Conservation (phyloP, 2,888 invertebrate species). For the Diadegma fenestrale region DNA sequence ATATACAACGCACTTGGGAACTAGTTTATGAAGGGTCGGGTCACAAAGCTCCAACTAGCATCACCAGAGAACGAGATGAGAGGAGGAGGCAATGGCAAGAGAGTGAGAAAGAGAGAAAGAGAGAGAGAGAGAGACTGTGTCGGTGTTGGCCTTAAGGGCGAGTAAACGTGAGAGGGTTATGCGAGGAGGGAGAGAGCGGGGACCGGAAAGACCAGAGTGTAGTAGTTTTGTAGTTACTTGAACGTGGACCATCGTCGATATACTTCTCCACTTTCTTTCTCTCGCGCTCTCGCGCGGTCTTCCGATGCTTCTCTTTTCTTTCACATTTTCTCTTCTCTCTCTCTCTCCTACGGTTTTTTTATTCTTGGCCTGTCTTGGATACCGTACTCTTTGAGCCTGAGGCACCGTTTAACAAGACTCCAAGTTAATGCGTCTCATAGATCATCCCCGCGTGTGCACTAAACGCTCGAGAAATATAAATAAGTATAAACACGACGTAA, state of each 20-base stretch:
- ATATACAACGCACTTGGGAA: constrained; percentile 84
- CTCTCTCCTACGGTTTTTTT: constrained; percentile 2
- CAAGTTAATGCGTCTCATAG: constrained; percentile 83
- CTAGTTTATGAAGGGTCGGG: constrained; percentile 85
- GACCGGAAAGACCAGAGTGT: constrained; percentile 71
- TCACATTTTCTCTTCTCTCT: neutral
- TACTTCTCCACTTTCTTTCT: constrained; percentile 49
- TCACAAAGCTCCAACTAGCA: constrained; percentile 71
- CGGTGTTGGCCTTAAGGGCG: constrained; percentile 70
- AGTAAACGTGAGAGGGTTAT: constrained; percentile 60
- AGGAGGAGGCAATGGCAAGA: constrained; percentile 50
- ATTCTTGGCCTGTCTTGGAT: constrained; percentile 24
- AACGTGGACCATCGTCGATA: constrained; percentile 63
- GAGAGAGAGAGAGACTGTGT: constrained; percentile 61
- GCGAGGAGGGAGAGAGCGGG: constrained; percentile 65
- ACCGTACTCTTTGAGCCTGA: constrained; percentile 71
- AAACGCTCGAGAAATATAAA: constrained; percentile 83
- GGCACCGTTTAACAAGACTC: constrained; percentile 84
- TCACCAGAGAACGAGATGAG: constrained; percentile 46
- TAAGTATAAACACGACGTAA: constrained; percentile 84
- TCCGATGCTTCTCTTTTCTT: constrained; percentile 41
- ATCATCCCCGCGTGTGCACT: constrained; percentile 82
- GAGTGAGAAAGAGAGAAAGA: constrained; percentile 59
- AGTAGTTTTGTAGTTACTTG: constrained; percentile 45
- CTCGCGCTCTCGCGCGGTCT: neutral